Evolutionary conservation across 2,888 invertebrate genomes (phyloP).

Genomic region (Rhagonycha fulva): DNA sequence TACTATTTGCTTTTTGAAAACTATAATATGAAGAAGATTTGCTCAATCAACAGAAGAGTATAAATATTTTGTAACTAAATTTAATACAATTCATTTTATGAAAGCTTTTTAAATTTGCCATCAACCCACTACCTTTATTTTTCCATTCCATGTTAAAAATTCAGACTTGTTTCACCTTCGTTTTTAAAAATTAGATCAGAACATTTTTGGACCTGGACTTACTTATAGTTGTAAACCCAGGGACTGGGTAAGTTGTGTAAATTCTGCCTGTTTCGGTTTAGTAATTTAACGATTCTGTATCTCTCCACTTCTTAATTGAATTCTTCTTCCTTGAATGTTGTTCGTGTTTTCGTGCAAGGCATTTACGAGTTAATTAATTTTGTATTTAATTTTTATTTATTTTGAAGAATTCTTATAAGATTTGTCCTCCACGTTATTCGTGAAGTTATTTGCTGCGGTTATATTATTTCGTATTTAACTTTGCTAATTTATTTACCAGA

Average conservation of each 20-base stretch:
- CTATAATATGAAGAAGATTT: too few species aligned
- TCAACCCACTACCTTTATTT: too few species aligned
- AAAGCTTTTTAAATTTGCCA: too few species aligned
- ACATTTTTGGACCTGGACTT: too few species aligned
- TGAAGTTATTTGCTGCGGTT: not conserved
- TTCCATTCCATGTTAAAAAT: too few species aligned
- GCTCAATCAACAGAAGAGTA: too few species aligned
- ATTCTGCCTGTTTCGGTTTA: not conserved
- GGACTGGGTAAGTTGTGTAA: not conserved
- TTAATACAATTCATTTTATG: too few species aligned
- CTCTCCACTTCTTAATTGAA: not conserved
- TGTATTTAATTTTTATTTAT: not conserved
- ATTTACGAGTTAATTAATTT: not conserved
- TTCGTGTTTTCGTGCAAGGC: not conserved
- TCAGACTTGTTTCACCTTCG: too few species aligned
- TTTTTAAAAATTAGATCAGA: too few species aligned
- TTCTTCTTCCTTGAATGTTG: not conserved
- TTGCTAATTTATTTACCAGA: not conserved
- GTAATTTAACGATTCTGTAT: not conserved
- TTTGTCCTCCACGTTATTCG: not conserved
- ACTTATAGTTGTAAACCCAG: not conserved
- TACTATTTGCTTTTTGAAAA: too few species aligned
- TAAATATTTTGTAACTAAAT: too few species aligned
- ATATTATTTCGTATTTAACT: not conserved
- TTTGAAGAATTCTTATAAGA: not conserved